Evolutionary conservation across 1,140 invertebrate species (phyloP), one percentile per base, ranked within the genome.

Genomic region (Bombus waltoni): DNA sequence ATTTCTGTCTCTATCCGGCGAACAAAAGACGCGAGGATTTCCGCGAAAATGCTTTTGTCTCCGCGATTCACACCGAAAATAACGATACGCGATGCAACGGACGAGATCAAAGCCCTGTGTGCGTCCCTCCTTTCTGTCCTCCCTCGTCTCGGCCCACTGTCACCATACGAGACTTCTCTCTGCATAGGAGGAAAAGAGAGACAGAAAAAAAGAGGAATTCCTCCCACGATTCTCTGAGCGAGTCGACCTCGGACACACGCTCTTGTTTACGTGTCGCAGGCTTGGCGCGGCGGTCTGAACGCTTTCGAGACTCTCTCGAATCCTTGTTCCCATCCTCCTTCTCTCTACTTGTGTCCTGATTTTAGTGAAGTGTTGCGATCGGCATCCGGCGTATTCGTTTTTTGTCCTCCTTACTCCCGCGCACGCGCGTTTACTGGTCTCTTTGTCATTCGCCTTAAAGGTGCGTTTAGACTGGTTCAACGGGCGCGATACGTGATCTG

Each of bases 341-440:
- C 77, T 88, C 73, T 68, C 65, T 35, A 38, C 15, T 83, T 85
- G 57, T 90, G 86, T 90, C 84, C 89, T 91, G 89, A 89, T 91
- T 91, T 91, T 90, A 91, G 86, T 88, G 83, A 87, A 86, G 87
- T 87, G 77, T 90, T 90, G 86, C 82, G 87, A 91, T 88, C 86
- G 83, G 88, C 79, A 90, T 90, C 82, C 88, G 88, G 81, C 83
- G 86, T 59, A 62, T 86, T 90, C 83, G 66, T 86, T 75, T 73
- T 71, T 83, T 88, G 73, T 87, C 78, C 76, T 88, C 42, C 35
- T 82, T 79, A 62, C 76, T 66, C 87, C 65, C 68, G 59, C 65
- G 40, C 53, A 68, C 35, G 11, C 25, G 1, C 38, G 9, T 78
- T 72, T 35, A n/a, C 42, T 28, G 53, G 18, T 78, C 47, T 86